A percentile compares a stretch with the other conserved stretches of the same genome.
These are phyloP conservation scores for Pachycephala philippinensis DNA, from an alignment of 2,113 vertebrate genomes.

Conservation along the genomic window DNA sequence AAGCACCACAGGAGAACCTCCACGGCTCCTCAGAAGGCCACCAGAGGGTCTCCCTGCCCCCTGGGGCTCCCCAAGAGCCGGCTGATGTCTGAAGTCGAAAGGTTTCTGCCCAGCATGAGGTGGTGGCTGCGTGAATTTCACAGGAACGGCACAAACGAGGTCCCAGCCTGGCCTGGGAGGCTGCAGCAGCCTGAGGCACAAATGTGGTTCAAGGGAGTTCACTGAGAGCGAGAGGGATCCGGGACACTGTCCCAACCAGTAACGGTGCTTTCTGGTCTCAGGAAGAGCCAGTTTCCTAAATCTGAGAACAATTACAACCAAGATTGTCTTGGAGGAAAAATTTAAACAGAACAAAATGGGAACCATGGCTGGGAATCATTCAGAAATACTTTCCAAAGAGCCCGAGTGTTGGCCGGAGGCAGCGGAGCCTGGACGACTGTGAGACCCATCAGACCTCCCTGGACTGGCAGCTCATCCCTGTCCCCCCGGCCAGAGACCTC, in stretches of 20 bases:
- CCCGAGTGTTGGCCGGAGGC: neutral
- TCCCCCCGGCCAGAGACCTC: neutral
- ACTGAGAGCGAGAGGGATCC: neutral
- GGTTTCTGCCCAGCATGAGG: rapidly evolving
- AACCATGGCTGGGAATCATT: conserved; percentile 6
- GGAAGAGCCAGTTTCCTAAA: conserved; percentile 57
- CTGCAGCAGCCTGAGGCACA: neutral
- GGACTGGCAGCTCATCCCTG: neutral
- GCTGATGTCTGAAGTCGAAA: neutral
- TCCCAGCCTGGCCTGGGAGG: neutral
- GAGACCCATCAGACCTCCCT: neutral
- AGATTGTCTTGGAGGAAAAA: conserved; percentile 39
- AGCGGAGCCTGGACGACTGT: neutral
- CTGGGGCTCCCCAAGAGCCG: neutral
- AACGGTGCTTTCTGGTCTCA: neutral
- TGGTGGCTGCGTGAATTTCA: neutral
- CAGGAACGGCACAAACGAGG: neutral
- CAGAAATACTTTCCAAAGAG: conserved; percentile 52
- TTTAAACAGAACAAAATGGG: conserved; percentile 38
- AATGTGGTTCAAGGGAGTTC: neutral
- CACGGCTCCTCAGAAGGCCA: neutral
- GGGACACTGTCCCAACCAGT: neutral
- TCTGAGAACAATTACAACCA: conserved; percentile 37
- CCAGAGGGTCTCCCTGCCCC: neutral
- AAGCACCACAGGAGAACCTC: neutral